These are phyloP conservation scores for Clarias laeviceps DNA, from an alignment of 2,797 vertebrate genomes.

Conservation along the genomic window DNA sequence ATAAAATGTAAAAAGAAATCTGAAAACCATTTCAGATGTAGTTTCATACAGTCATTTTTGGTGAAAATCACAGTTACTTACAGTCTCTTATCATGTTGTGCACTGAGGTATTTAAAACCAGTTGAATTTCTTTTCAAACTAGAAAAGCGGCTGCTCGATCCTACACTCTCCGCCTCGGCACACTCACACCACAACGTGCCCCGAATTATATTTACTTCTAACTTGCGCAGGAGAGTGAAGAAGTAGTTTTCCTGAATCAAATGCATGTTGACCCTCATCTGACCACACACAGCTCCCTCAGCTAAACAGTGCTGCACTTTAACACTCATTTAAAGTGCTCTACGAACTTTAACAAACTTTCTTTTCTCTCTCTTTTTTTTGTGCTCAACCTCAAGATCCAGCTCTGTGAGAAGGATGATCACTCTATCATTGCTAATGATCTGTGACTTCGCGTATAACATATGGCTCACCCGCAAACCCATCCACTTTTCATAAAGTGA, in stretches of 20 bases:
- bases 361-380: not conserved
- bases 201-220: not conserved
- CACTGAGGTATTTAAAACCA: not conserved
- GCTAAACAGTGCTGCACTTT: not conserved
- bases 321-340: slow-evolving; percentile 13
- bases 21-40: not conserved
- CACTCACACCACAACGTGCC: not conserved
- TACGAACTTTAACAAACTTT: not conserved
- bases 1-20: too few relatives aligned
- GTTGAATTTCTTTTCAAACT: not conserved
- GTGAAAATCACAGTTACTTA: not conserved
- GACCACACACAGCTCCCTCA: not conserved
- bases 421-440: slow-evolving; percentile 35
- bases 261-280: not conserved
- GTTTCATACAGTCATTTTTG: not conserved
- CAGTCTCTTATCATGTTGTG: not conserved
- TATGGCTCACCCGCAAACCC: slow-evolving; percentile 25
- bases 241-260: not conserved
- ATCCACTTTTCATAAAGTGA: slow-evolving; percentile 7
- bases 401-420: slow-evolving; percentile 3
- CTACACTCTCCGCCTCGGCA: not conserved
- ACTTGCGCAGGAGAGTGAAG: not conserved
- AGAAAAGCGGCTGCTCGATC: not conserved
- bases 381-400: not conserved
- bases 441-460: slow-evolving; percentile 20